Evolutionary conservation across 2,797 vertebrate genomes (phyloP).

Genomic region (Girardinus metallicus): DNA sequence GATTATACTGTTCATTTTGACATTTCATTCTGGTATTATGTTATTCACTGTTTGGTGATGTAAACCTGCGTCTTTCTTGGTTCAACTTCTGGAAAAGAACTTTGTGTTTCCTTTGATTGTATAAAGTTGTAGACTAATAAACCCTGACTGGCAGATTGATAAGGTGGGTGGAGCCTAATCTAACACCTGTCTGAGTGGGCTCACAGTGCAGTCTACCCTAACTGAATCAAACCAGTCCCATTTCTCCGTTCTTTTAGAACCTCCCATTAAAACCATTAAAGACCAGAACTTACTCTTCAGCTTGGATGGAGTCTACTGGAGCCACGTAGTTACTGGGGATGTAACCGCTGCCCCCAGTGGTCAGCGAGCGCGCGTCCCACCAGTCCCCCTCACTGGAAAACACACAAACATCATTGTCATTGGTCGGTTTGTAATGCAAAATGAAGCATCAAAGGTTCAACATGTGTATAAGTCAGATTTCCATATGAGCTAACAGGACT

Average conservation of each 20-base stretch:
- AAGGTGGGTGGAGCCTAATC: not conserved
- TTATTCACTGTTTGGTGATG: too few relatives aligned
- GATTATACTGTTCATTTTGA: too few relatives aligned
- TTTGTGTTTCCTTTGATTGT: not conserved
- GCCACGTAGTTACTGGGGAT: constrained; percentile 99
- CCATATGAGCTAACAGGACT: not conserved
- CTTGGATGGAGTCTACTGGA: constrained; percentile 97
- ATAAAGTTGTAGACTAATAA: not conserved
- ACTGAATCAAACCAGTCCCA: not conserved
- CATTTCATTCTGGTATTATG: too few relatives aligned
- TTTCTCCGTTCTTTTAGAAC: not conserved
- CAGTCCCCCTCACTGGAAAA: constrained; percentile 94
- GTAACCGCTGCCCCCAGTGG: constrained; percentile 93
- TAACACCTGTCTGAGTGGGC: not conserved
- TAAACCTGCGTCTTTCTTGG: too few relatives aligned
- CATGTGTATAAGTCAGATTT: not conserved
- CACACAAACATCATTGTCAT: not conserved
- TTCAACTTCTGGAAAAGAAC: not conserved
- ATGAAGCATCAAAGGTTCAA: not conserved
- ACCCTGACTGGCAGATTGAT: not conserved
- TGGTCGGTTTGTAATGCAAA: not conserved
- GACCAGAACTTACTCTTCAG: constrained; percentile 90
- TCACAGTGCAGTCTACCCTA: not conserved
- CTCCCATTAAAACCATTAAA: not conserved
- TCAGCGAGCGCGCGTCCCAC: constrained; percentile 97